phyloP scores from a whole-genome alignment of 2,797 vertebrate genomes.

The Cynodonichthys magdalenae region DNA sequence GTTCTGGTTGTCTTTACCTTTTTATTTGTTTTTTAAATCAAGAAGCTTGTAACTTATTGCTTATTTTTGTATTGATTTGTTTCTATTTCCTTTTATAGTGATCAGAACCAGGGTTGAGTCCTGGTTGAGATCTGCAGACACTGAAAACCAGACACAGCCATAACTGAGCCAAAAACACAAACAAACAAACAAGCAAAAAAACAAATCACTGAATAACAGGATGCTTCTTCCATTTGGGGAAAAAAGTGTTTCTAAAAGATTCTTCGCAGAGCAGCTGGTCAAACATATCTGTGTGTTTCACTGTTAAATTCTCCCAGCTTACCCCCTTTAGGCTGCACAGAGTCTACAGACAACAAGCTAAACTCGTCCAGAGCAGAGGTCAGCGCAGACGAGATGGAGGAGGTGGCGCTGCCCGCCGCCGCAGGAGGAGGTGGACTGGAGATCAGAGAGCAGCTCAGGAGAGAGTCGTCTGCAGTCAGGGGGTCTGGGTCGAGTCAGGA shows the following conservation, averaged over 20 bases:
- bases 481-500: constrained; percentile 79
- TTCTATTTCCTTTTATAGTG: neutral
- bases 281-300: neutral
- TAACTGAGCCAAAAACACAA: neutral
- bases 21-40: neutral
- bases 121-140: neutral
- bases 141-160: neutral
- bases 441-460: constrained; percentile 91
- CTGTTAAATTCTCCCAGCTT: constrained; percentile 14
- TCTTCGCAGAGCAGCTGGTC: neutral
- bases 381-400: constrained; percentile 82
- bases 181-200: too few species aligned
- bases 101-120: neutral
- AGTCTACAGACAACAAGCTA: constrained; percentile 85
- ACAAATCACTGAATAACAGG: too few species aligned
- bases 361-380: constrained; percentile 86
- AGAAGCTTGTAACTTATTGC: neutral
- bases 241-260: too few species aligned
- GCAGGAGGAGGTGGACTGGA: constrained; percentile 85
- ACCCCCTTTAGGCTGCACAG: constrained; percentile 88
- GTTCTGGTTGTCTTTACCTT: neutral
- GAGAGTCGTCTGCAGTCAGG: constrained; percentile 89
- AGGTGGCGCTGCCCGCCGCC: constrained; percentile 76
- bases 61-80: neutral
- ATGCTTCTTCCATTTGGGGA: too few species aligned